Evolutionary conservation across 2,113 vertebrate species (phyloP).

Genomic region (Crotalus helleri): DNA sequence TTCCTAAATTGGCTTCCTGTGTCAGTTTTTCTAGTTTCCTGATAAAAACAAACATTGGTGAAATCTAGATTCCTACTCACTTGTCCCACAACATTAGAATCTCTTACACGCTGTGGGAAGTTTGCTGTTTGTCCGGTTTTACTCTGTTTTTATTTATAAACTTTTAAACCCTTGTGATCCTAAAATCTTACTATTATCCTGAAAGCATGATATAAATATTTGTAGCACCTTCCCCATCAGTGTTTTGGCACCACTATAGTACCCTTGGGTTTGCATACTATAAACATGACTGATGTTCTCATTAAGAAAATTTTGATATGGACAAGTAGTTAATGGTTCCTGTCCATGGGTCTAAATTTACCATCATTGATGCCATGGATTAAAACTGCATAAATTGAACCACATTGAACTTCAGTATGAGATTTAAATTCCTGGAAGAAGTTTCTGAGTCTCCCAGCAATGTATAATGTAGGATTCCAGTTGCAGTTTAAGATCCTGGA

Average conservation of each 20-base stretch:
- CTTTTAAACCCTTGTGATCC: too few species aligned
- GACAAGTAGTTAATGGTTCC: neutral
- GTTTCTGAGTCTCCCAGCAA: neutral
- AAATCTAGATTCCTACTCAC: neutral
- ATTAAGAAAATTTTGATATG: neutral
- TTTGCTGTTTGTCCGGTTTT: too few species aligned
- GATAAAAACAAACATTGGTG: neutral
- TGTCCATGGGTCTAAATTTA: too few species aligned
- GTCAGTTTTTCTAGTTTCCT: neutral
- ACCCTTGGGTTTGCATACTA: neutral
- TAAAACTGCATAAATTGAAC: neutral
- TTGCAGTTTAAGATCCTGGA: too few species aligned
- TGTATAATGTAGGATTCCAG: neutral
- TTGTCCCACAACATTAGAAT: too few species aligned
- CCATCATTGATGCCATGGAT: neutral
- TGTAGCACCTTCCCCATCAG: too few species aligned
- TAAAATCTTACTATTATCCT: neutral
- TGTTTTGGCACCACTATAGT: neutral
- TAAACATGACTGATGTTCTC: neutral
- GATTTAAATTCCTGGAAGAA: neutral
- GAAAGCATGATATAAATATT: too few species aligned
- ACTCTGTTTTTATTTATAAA: too few species aligned
- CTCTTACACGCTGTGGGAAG: too few species aligned
- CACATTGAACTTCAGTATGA: neutral
- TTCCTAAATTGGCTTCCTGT: neutral